Conservation (phyloP, 2,113 vertebrate species). For the Amphiprion ocellaris region DNA sequence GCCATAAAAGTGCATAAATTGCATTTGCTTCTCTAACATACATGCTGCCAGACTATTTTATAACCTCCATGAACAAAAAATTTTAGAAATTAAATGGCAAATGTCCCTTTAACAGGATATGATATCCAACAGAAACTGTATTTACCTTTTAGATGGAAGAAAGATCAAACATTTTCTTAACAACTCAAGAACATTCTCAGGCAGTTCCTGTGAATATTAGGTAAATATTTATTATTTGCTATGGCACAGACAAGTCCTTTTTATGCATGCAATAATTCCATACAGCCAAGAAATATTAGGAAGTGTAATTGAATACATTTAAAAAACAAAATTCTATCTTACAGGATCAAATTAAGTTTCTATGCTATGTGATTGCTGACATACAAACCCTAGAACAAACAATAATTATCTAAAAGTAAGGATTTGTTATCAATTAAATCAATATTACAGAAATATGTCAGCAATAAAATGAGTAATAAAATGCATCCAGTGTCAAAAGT, state of each 20-base stretch:
- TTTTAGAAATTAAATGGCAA: conserved; percentile 19
- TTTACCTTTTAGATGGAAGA: conserved; percentile 92
- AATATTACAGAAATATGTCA: not conserved
- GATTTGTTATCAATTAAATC: not conserved
- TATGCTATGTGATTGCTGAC: not conserved
- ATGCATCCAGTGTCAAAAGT: not conserved
- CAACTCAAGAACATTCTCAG: conserved; percentile 86
- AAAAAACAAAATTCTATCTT: not conserved
- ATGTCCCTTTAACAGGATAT: conserved; percentile 21
- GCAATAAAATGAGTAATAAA: not conserved
- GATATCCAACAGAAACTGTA: conserved; percentile 4
- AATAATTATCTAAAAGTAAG: no score
- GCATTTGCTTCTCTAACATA: not conserved
- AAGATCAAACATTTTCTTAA: conserved; percentile 96
- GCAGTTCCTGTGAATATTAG: conserved; percentile 85
- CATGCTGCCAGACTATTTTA: not conserved
- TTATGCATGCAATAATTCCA: not conserved
- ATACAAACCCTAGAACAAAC: no score
- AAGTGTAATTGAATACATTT: no score
- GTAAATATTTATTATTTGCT: conserved; percentile 6
- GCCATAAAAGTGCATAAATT: not conserved
- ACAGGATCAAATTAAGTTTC: not conserved
- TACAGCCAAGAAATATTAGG: no score
- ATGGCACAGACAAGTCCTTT: not conserved
- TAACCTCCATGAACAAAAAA: not conserved